phyloP scores from a whole-genome alignment of 2,113 vertebrate species.

The Oenanthe melanoleuca region DNA sequence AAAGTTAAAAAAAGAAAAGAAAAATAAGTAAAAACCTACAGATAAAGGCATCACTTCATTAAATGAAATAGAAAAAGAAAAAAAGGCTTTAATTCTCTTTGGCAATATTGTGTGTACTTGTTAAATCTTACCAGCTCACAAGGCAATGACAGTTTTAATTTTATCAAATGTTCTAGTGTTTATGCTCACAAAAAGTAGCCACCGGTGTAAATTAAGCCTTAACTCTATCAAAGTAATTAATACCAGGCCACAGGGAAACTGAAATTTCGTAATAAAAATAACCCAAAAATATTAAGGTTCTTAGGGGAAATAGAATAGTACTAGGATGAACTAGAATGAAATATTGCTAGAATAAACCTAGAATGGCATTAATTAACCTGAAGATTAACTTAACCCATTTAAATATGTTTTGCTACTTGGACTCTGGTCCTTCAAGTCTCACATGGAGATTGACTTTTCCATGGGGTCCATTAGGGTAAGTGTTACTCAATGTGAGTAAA shows the following conservation, averaged over 20 bases:
- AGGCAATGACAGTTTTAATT: constrained; percentile 62
- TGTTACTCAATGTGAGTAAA: not conserved
- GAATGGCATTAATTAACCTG: constrained; percentile 47
- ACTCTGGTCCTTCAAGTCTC: not conserved
- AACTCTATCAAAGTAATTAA: constrained; percentile 70
- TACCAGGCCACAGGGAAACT: constrained; percentile 16
- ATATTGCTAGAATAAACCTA: constrained; percentile 11
- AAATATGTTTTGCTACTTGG: constrained; percentile 14
- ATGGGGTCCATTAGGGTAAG: not conserved
- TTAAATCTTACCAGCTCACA: constrained; percentile 52
- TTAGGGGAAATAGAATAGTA: constrained; percentile 13
- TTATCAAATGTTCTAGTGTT: constrained; percentile 51
- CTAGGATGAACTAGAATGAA: not conserved
- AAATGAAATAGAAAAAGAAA: constrained; percentile 14
- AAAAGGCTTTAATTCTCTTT: constrained; percentile 15
- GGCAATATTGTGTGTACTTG: not conserved
- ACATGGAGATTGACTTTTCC: not conserved
- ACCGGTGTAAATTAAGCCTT: constrained; percentile 55
- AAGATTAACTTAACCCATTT: constrained; percentile 17
- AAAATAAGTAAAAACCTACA: not conserved
- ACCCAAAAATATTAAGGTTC: constrained; percentile 36
- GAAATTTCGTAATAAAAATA: constrained; percentile 7
- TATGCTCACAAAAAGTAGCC: constrained; percentile 53
- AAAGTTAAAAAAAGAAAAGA: not conserved
- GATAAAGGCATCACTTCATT: constrained; percentile 16